Evolutionary conservation across 2,113 vertebrate genomes (phyloP), one percentile per base, ranked within the genome.

Genomic region (Galemys pyrenaicus): DNA sequence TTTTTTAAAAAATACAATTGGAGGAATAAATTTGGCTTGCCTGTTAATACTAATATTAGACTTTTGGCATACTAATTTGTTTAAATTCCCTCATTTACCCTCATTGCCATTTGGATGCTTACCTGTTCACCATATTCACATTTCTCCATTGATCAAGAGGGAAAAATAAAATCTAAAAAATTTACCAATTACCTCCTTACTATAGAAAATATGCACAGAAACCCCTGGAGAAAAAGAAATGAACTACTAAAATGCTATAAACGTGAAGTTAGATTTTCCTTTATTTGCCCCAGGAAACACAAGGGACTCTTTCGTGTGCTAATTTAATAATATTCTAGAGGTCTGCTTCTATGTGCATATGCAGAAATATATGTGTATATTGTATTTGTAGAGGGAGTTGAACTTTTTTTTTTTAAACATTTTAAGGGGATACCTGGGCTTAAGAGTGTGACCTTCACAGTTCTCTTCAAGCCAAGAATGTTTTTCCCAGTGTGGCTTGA

Each of bases 101-200:
- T 82, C 56, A 5, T n/a, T 95, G 44, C 78, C 49, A 73, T 68
- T 96, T 94, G 85, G 41, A 68, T 41, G 79, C 70, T 78, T 87
- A 46, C 90, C 56, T 92, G 46, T 8, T 19, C 0, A 26, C 22
- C 49, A 6, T 81, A 90, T 51, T 93, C 77, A 86, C 9, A n/a
- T 70, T 97, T 94, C 73, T 96, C 96, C 85, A 71, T 62, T 20
- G 77, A 60, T 79, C 87, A 96, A 37, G 71, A 91, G 96, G 89
- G 92, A 85, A 96, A 97, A 96, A 92, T 91, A 95, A 94, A 92
- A 94, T 77, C 49, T 88, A 65, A 97, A 97, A 92, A 89, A 94
- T 35, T 70, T 81, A 64, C 24, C 16, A 92, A 60, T 97, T 97
- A 97, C 89, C 77, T 89, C 60, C 89, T 97, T 96, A 54, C 54